phyloP scores from a whole-genome alignment of 2,888 invertebrate species.

The Hirtodrosophila cameraria region DNA sequence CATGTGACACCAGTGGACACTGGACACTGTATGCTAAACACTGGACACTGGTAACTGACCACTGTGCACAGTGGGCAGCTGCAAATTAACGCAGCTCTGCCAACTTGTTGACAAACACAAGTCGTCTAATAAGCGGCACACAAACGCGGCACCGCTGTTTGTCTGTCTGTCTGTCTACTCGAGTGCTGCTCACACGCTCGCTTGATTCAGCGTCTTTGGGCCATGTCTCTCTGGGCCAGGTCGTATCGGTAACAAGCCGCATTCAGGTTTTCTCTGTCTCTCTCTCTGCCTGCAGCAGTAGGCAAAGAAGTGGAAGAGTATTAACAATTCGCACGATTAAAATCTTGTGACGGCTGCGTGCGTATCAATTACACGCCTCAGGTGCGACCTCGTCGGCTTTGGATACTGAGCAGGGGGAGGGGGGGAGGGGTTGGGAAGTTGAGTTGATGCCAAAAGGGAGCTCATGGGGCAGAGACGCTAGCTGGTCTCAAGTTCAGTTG shows the following conservation, averaged over 20 bases:
- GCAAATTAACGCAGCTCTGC: slow-evolving; percentile 60
- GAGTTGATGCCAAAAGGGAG: background rate
- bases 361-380: slow-evolving; percentile 78
- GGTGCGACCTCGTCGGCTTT: slow-evolving; percentile 76
- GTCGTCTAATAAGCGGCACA: slow-evolving; percentile 51
- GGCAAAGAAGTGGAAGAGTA: slow-evolving; percentile 52
- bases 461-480: slow-evolving; percentile 45
- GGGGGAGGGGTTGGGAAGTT: background rate
- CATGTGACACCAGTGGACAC: slow-evolving; percentile 29
- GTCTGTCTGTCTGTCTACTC: slow-evolving; percentile 7
- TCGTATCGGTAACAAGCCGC: slow-evolving; percentile 26
- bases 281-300: slow-evolving; percentile 21
- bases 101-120: slow-evolving; percentile 66
- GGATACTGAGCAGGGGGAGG: background rate
- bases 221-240: background rate
- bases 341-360: slow-evolving; percentile 64
- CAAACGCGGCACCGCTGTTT: too few relatives aligned
- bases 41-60: slow-evolving; percentile 19
- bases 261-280: slow-evolving; percentile 41
- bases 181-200: slow-evolving; percentile 53
- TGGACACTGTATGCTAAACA: slow-evolving; percentile 9
- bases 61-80: slow-evolving; percentile 44
- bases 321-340: slow-evolving; percentile 78
- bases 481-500: slow-evolving; percentile 73
- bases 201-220: slow-evolving; percentile 25